Evolutionary conservation across 2,113 vertebrate species (phyloP).

Genomic region (Phainopepla nitens): DNA sequence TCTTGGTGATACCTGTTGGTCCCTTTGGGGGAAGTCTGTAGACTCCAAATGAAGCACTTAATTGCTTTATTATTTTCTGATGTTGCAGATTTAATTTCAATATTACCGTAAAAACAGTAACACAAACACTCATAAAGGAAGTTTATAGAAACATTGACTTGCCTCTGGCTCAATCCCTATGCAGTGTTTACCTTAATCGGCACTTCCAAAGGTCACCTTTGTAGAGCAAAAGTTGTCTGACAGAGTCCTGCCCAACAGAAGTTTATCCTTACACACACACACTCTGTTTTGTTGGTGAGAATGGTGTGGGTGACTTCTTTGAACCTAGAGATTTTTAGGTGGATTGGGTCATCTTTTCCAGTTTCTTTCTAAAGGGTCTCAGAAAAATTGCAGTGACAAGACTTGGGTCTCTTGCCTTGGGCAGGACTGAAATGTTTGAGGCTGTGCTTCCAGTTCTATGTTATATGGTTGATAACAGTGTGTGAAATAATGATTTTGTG

Average conservation of each 20-base stretch:
- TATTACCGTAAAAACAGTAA: not conserved
- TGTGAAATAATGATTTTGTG: not conserved
- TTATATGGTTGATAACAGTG: not conserved
- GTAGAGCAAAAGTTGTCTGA: not conserved
- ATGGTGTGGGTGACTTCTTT: not conserved
- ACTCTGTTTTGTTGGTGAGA: not conserved
- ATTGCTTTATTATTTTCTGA: not conserved
- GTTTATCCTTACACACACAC: not conserved
- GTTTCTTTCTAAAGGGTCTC: not conserved
- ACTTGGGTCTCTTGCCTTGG: fast-evolving
- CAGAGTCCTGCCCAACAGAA: not conserved
- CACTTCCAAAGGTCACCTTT: not conserved
- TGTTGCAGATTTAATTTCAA: not conserved
- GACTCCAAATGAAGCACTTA: not conserved
- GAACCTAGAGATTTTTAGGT: not conserved
- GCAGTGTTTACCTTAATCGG: not conserved
- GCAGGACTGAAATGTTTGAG: not conserved
- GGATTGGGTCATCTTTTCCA: not conserved
- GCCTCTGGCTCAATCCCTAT: not conserved
- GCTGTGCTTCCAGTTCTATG: not conserved
- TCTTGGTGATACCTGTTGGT: not conserved
- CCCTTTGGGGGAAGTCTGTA: not conserved
- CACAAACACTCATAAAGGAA: not conserved
- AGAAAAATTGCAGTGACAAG: not conserved
- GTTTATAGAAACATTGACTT: not conserved